A percentile compares a stretch with the other conserved stretches of the same genome.
These are phyloP conservation scores for Sussaba pulchella DNA, from an alignment of 2,888 invertebrate genomes.

Conservation along the genomic window DNA sequence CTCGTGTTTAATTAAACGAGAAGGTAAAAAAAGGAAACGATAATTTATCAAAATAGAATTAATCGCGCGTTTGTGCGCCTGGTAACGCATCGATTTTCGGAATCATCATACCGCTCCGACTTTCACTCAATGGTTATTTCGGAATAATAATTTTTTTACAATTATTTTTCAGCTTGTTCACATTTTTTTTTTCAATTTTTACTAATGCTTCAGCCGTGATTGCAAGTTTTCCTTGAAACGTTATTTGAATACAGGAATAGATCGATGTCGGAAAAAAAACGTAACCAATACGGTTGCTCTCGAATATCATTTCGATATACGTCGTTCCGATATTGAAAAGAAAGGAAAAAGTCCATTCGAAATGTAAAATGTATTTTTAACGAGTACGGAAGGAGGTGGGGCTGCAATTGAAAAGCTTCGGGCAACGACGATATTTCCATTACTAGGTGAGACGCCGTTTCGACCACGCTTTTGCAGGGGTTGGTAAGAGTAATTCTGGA, in stretches of 20 bases:
- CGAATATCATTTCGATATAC: background rate
- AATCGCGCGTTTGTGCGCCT: background rate
- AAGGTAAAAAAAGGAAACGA: background rate
- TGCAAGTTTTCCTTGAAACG: background rate
- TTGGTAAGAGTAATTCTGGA: background rate
- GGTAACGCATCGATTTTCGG: background rate
- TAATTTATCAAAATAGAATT: conserved; percentile 21
- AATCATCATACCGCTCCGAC: background rate
- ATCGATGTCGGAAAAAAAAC: background rate
- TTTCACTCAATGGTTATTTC: too few species aligned
- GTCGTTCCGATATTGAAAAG: too few species aligned
- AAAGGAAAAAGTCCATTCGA: background rate
- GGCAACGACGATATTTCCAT: background rate
- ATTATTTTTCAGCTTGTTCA: too few species aligned
- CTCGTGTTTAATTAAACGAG: background rate
- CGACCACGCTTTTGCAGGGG: background rate
- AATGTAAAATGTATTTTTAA: background rate
- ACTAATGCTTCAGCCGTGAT: too few species aligned
- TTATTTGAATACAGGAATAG: background rate
- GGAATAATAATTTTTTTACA: too few species aligned
- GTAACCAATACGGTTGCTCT: background rate
- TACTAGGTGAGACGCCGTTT: too few species aligned
- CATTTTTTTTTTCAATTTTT: too few species aligned
- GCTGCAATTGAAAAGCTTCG: too few species aligned
- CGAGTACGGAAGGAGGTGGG: background rate